Base-by-base conservation (phyloP, 2,113 vertebrate species). In the Lethenteron camtschaticum region DNA sequence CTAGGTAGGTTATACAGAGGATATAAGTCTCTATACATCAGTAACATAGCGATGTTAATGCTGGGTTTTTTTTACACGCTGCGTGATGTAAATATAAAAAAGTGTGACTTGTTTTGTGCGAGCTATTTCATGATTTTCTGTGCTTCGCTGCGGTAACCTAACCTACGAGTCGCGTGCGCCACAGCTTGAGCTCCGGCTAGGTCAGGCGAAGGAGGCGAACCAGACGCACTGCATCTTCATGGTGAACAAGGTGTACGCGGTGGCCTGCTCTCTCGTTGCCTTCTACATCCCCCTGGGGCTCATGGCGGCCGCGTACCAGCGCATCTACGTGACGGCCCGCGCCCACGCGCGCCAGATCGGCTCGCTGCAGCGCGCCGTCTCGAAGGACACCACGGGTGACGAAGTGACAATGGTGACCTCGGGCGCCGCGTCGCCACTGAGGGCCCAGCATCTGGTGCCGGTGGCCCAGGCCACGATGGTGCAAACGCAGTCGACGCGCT, bases 161-260 rank as follows among this genome's bases (percentile, higher is more conserved):
- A 41, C 41, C 41, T 41, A 6, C 41, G 41, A 41, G 41, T 41
- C 41, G 41, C 41, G 41, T 41, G 41, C 41, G 6, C 41, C 41
- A 41, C 41, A 41, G 41, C 41, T 41, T 41, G 41, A 41, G 41
- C 41, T 41, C 41, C 41, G 41, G 41, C 41, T 41, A 5, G 41
- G 41, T 41, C 41, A 41, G 41, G 41, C 41, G 41, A 83, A 82
- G 13, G 83, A 79, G 73, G 86, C 83, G 73, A 96, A 95, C 81
- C 82, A 86, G 58, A 95, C 89, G 0, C 85, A 86, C 74, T 99
- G 94, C 74, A 80, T 99, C 74, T 99, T 99, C 81, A 90, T 99
- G 92, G 94, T 99, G 72, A 97, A 99, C 83, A 96, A 97, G 76
- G 90, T 92, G 16, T 97, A 96, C 0, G 92, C 94, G 57, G 83